Conservation (phyloP, 2,797 vertebrate genomes). For the Heteromormyrus szaboi region DNA sequence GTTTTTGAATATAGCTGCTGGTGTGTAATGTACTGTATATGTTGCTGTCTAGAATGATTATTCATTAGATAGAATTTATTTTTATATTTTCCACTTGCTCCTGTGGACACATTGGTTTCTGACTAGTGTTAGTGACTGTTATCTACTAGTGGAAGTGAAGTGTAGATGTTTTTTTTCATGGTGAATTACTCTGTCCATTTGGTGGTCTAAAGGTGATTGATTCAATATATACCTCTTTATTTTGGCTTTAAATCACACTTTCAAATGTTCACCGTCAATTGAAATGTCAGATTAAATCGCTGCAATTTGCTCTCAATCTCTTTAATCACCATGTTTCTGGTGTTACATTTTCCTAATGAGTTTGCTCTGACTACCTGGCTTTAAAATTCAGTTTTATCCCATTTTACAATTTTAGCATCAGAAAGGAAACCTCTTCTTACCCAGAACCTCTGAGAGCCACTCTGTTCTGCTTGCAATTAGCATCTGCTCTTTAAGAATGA, state of each 20-base stretch:
- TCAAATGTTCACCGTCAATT: constrained; percentile 17
- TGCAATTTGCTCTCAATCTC: constrained; percentile 27
- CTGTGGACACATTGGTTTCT: constrained; percentile 11
- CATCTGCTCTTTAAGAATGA: neutral
- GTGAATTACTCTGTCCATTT: neutral
- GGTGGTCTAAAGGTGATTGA: neutral
- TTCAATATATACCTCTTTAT: neutral
- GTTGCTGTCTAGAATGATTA: constrained; percentile 43
- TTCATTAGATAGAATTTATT: constrained; percentile 59
- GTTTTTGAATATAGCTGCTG: constrained; percentile 61
- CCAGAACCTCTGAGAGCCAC: constrained; percentile 2
- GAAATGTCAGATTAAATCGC: constrained; percentile 19
- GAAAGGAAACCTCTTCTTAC: constrained; percentile 19
- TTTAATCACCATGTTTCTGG: constrained; percentile 24
- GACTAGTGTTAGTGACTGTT: neutral
- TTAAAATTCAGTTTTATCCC: neutral
- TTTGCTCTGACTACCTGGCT: neutral
- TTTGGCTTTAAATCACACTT: neutral
- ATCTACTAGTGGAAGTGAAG: neutral
- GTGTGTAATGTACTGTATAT: constrained; percentile 32
- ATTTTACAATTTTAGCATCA: constrained; percentile 10
- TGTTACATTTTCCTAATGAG: neutral
- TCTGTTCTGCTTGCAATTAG: neutral
- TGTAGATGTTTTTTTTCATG: neutral
- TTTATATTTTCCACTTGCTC: constrained; percentile 58